A percentile compares a stretch with the other conserved stretches of the same genome.
phyloP scores from a whole-genome alignment of 2,797 vertebrate species.

The Rachycentron canadum region DNA sequence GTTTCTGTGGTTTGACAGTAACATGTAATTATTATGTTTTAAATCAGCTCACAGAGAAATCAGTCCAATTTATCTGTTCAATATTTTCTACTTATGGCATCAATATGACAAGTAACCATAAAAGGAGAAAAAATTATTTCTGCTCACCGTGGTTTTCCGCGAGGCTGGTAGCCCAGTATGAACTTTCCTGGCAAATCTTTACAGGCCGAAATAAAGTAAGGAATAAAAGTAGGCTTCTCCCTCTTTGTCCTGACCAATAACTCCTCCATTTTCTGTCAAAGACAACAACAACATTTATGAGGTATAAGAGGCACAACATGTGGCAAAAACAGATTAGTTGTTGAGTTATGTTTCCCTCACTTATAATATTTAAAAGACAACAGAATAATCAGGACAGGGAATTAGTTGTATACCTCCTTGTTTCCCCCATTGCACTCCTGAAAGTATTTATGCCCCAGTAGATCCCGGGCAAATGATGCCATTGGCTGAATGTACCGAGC shows the following conservation, averaged over 20 bases:
- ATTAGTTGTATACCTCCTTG: constrained; percentile 88
- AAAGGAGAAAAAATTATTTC: not conserved
- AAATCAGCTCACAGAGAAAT: not conserved
- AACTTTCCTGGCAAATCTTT: constrained; percentile 98
- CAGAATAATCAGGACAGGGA: not conserved
- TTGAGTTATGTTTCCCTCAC: not conserved
- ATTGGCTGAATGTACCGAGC: constrained; percentile 98
- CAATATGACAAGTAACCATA: not conserved
- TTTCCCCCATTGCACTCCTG: constrained; percentile 93
- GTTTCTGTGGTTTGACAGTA: too few species aligned
- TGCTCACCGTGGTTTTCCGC: constrained; percentile 96
- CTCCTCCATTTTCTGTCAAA: constrained; percentile 96
- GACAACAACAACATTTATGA: constrained; percentile 7
- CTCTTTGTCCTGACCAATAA: constrained; percentile 93
- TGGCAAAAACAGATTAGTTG: not conserved
- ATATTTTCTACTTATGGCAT: not conserved
- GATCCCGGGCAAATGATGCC: constrained; percentile 97
- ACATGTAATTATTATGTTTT: too few species aligned
- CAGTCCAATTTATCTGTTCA: not conserved
- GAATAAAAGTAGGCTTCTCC: constrained; percentile 99
- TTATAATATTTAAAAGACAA: not conserved
- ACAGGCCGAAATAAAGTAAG: constrained; percentile 96
- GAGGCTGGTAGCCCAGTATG: constrained; percentile 97
- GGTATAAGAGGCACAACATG: not conserved
- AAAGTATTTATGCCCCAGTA: constrained; percentile 97